Base-by-base conservation (phyloP, 2,113 vertebrate genomes). In the Toxostoma redivivum region DNA sequence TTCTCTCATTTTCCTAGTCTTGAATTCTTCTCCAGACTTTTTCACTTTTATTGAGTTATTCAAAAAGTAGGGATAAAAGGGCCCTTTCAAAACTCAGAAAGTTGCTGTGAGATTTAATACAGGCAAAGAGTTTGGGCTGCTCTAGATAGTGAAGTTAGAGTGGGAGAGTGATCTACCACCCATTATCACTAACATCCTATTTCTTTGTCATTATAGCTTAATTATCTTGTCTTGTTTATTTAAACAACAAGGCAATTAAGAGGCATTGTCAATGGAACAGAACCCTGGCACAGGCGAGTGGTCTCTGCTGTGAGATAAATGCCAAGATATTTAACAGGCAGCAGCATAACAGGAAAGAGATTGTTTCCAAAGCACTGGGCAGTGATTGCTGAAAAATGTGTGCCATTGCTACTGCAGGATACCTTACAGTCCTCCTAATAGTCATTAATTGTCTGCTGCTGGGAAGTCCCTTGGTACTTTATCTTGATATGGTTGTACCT, bases 191-290 rank as follows among this genome's bases (percentile, higher is more conserved):
- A 94, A 60, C 86, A 90, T 89, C 81, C 85, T 90, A 73, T 91
- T 95, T 92, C 91, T 93, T 83, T 95, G 90, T 93, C 94, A 94
- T 96, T 97, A 96, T 96, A 88, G 23, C 94, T 97, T 97, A 97
- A 97, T 97, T 97, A 96, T 96, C 92, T 97, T 92, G 95, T 96
- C 91, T 90, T 96, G 92, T 92, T 97, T 96, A 93, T 95, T 97
- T 97, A 96, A 97, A 90, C 92, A 96, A 96, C 95, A 96, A 83
- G 94, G 93, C 93, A 97, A 96, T 97, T 97, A 97, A 95, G 81
- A 95, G 83, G 84, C 95, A 95, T 69, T 96, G 96, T 96, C 95
- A 96, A 93, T 96, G 92, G 92, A 97, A 97, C 90, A 97, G 90
- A 97, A 92, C 74, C 74, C 89, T 97, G 92, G 96, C 95, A 95